phyloP scores from a whole-genome alignment of 2,888 invertebrate genomes.

The Tenthredo notha region DNA sequence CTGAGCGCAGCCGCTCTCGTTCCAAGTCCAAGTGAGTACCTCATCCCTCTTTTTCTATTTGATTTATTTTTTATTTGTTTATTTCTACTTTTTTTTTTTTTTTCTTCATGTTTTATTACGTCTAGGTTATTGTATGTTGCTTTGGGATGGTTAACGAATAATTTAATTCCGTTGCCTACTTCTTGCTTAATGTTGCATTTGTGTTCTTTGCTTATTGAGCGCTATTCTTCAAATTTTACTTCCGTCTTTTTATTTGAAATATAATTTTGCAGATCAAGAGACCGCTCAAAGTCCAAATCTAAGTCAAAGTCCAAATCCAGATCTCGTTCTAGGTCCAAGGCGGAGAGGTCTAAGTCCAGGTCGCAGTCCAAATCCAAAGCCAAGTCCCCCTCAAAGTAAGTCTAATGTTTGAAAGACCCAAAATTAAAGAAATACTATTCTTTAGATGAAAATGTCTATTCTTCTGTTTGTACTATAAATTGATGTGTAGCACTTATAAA shows the following conservation, averaged over 20 bases:
- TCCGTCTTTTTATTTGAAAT: slow-evolving; percentile 63
- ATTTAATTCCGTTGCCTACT: slow-evolving; percentile 30
- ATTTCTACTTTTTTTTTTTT: slow-evolving; percentile 54
- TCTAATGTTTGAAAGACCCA: slow-evolving; percentile 59
- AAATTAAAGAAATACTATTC: slow-evolving; percentile 14
- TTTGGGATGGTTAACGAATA: slow-evolving; percentile 66
- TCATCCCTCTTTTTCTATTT: slow-evolving; percentile 55
- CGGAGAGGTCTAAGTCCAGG: slow-evolving; percentile 80
- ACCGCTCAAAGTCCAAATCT: slow-evolving; percentile 84
- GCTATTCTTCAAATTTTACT: slow-evolving; percentile 10
- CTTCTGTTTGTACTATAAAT: slow-evolving; percentile 11
- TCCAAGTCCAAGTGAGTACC: slow-evolving; percentile 88
- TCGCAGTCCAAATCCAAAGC: slow-evolving; percentile 80
- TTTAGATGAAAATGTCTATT: background rate
- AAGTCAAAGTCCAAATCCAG: slow-evolving; percentile 84
- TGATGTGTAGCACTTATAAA: slow-evolving; percentile 2
- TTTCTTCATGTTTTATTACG: slow-evolving; percentile 46
- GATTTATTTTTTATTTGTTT: slow-evolving; percentile 44
- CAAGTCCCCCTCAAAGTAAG: slow-evolving; percentile 79
- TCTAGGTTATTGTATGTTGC: slow-evolving; percentile 60
- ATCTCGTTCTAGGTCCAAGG: slow-evolving; percentile 82
- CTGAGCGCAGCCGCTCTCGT: slow-evolving; percentile 82
- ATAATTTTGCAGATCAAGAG: slow-evolving; percentile 82
- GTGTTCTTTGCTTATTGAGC: slow-evolving; percentile 45
- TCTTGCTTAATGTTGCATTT: slow-evolving; percentile 48